Evolutionary conservation across 2,113 vertebrate genomes (phyloP).

Genomic region (Pomatorhinus ruficollis): DNA sequence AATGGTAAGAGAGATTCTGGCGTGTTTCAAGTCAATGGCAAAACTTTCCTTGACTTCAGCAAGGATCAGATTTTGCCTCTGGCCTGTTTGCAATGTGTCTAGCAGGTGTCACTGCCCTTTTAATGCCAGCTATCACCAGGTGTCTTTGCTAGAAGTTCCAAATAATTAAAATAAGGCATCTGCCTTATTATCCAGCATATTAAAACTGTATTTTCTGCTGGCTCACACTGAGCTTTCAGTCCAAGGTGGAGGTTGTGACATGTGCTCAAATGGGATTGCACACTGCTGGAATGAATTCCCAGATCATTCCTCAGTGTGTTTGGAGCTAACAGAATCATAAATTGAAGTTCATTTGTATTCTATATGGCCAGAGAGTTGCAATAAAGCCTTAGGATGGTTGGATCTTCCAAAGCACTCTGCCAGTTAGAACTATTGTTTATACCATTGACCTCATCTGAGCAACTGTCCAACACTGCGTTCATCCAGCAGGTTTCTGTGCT

Average conservation of each 20-base stretch:
- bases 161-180: background rate
- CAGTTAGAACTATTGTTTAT: background rate
- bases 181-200: background rate
- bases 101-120: background rate
- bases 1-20: background rate
- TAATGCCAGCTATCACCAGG: conserved; percentile 12
- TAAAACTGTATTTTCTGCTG: conserved; percentile 12
- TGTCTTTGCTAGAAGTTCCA: background rate
- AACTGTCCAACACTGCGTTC: background rate
- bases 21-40: background rate
- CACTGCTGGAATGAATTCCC: background rate
- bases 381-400: background rate
- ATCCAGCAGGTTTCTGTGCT: background rate
- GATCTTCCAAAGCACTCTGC: background rate
- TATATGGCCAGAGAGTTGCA: background rate
- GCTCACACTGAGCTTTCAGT: background rate
- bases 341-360: background rate
- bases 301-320: background rate
- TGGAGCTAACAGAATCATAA: background rate
- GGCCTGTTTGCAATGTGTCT: background rate
- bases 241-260: background rate
- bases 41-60: background rate
- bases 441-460: background rate
- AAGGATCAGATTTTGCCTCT: background rate
- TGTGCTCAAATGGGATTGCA: background rate